Conservation (phyloP, 2,113 vertebrate species). For the Marmota flaviventris region DNA sequence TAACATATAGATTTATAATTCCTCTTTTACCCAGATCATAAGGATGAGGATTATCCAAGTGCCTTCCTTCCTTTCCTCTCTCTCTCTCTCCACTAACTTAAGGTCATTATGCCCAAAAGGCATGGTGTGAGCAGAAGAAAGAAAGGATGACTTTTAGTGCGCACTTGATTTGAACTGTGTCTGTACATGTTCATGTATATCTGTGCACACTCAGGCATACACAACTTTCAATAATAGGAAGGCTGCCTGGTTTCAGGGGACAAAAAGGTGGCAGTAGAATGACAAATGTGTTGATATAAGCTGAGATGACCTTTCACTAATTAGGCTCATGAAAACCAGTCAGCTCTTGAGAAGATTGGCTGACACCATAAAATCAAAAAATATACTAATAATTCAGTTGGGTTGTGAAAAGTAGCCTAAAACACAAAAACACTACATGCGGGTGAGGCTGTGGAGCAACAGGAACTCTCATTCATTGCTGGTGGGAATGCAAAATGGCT, state of each 20-base stretch:
- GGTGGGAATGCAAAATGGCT: not conserved
- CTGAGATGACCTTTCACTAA: not conserved
- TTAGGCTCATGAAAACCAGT: not conserved
- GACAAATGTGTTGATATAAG: not conserved
- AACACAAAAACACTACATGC: not conserved
- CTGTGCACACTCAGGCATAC: not conserved
- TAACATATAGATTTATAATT: not conserved
- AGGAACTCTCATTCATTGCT: not conserved
- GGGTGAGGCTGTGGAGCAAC: not conserved
- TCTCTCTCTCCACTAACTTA: not conserved
- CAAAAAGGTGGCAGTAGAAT: not conserved
- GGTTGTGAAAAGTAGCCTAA: not conserved
- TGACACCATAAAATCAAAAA: not conserved
- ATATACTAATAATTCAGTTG: not conserved
- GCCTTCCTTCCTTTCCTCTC: not conserved
- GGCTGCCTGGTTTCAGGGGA: not conserved
- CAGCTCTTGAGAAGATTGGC: not conserved
- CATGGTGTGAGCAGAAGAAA: not conserved
- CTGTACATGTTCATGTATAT: not conserved
- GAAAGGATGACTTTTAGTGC: not conserved
- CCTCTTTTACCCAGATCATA: not conserved
- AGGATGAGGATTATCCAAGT: not conserved
- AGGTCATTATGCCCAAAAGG: not conserved
- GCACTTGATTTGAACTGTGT: not conserved
- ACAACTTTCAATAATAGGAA: not conserved